Evolutionary conservation across 2,797 vertebrate genomes (phyloP), one percentile per base, ranked within the genome.

Genomic region (Tangara arthus): DNA sequence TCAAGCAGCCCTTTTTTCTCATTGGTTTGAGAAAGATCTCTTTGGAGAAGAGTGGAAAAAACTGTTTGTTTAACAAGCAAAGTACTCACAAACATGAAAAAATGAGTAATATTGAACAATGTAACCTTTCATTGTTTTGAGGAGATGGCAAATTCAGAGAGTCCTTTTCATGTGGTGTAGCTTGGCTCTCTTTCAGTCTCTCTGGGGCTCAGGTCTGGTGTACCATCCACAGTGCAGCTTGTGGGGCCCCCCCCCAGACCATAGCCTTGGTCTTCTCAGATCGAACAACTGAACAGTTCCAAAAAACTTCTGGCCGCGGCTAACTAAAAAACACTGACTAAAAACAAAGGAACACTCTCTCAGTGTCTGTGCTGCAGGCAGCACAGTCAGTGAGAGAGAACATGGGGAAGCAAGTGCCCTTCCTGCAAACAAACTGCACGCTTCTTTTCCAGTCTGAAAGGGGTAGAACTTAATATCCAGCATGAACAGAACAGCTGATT

Each of bases 211-310:
- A 10, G n/a, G 12, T 47, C 63, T 6, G 5, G 16, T 19, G 14
- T 49, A 21, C 27, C 11, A 6, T 8, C 27, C 16, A 11, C 34
- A 30, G 27, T 30, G 27, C 65, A 37, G 47, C 65, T 13, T 50
- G 65, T 46, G 12, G 9, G 2, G 2, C 12, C 3, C 23, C 3
- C 23, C 21, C 28, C 27, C 4, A 2, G 27, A 30, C 2, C 3
- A 12, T 23, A 50, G 47, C 23, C 35, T 27, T 13, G 47, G 47
- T 39, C 34, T 30, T 50, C 27, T 37, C 8, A 1, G 11, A 39
- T 50, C 1, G 0, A 44, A n/a, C 41, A 64, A 12, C 12, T 63
- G 20, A 68, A 23, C 46, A 13, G n/a, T 37, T 30, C 34, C 26
- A 30, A 37, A 37, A 50, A 23, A 12, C 15, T 23, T 68, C 20